Evolutionary conservation across 2,113 vertebrate species (phyloP).

Genomic region (Elachura formosa): DNA sequence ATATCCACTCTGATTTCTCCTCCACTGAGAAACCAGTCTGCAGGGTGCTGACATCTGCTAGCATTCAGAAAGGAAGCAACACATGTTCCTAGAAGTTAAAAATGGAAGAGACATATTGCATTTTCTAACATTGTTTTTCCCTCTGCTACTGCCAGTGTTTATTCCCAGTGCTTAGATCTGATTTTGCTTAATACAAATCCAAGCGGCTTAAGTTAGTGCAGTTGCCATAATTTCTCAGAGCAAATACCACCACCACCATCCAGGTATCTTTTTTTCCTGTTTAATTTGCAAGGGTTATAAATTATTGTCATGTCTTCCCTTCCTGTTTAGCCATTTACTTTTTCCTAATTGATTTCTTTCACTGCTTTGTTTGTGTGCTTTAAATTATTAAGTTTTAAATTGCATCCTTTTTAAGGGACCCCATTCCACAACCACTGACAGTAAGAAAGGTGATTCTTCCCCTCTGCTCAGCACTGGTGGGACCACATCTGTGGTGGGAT

Average conservation of each 20-base stretch:
- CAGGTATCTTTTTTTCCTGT: neutral
- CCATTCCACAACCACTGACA: neutral
- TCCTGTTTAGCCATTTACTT: neutral
- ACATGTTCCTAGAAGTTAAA: conserved; percentile 55
- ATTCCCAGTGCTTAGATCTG: neutral
- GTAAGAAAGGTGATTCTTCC: neutral
- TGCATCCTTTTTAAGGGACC: neutral
- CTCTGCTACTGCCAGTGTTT: neutral
- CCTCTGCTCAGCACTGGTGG: neutral
- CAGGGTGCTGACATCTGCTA: conserved; percentile 55
- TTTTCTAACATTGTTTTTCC: conserved; percentile 33
- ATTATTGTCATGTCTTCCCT: neutral
- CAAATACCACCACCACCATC: neutral
- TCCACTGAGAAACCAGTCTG: conserved; percentile 30
- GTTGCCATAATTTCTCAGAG: neutral
- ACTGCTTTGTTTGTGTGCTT: neutral
- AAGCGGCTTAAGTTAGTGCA: neutral
- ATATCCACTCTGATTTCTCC: conserved; percentile 35
- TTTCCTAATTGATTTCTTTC: neutral
- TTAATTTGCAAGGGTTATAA: neutral
- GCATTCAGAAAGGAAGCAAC: conserved; percentile 36
- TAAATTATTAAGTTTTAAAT: neutral
- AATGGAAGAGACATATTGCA: conserved; percentile 37
- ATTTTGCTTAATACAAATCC: neutral
- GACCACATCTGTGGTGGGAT: neutral